Percentiles rank a stretch among this genome's conserved stretches.
Evolutionary conservation across 1,140 invertebrate genomes (phyloP).

Genomic region (Pseudomyrmex flavicornis): DNA sequence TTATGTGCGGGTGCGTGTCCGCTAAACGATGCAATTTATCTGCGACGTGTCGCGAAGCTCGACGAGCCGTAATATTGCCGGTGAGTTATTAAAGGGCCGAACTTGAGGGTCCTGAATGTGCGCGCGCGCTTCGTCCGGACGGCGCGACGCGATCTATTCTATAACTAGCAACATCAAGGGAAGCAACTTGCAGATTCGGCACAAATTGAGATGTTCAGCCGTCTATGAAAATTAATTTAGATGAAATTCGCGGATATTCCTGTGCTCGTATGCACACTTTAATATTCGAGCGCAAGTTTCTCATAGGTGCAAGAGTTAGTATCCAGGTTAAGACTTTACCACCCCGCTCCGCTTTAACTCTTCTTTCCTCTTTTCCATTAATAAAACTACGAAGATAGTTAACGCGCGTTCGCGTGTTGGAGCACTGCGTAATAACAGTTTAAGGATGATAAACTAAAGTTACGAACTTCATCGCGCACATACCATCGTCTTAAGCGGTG

Average conservation of each 20-base stretch:
- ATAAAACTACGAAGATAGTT: constrained; percentile 57
- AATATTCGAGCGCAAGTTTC: constrained; percentile 50
- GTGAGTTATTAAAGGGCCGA: constrained; percentile 68
- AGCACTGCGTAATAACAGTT: constrained; percentile 35
- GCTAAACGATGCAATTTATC: constrained; percentile 67
- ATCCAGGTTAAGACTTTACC: constrained; percentile 32
- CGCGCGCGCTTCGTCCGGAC: not conserved
- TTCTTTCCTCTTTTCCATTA: not conserved
- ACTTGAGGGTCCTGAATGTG: constrained; percentile 46
- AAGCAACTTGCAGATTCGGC: constrained; percentile 50
- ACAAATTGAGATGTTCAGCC: constrained; percentile 60
- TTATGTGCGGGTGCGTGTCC: constrained; percentile 57
- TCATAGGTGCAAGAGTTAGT: constrained; percentile 47
- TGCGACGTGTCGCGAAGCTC: constrained; percentile 62
- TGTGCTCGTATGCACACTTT: constrained; percentile 41
- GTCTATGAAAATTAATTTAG: constrained; percentile 58
- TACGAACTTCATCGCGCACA: constrained; percentile 42
- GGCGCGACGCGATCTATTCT: constrained; percentile 36
- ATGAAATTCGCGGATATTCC: constrained; percentile 55
- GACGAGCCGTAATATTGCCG: constrained; percentile 67
- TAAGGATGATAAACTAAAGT: constrained; percentile 41
- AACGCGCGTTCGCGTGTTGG: not conserved
- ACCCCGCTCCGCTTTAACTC: not conserved
- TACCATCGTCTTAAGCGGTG: constrained; percentile 33
- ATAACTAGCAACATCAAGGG: constrained; percentile 40